Evolutionary conservation across 1,140 invertebrate species (phyloP).

Genomic region (Nasonia vitripennis): DNA sequence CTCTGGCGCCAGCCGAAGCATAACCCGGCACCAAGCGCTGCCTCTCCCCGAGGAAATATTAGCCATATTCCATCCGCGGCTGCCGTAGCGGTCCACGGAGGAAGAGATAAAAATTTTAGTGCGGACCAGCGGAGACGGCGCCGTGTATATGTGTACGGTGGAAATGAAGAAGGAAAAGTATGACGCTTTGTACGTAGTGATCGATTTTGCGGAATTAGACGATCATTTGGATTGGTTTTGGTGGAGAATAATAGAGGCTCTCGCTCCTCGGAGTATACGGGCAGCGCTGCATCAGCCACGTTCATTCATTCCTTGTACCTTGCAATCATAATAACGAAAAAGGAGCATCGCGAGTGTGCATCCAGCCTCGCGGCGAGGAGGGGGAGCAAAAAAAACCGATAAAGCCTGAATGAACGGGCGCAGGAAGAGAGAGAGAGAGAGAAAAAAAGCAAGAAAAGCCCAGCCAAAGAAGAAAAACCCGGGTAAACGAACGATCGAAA

Average conservation of each 20-base stretch:
- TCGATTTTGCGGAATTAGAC: background rate
- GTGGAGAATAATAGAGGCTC: background rate
- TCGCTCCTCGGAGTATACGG: background rate
- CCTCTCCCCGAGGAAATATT: conserved; percentile 36
- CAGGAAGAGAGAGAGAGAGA: background rate
- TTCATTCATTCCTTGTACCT: conserved; percentile 43
- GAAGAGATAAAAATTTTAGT: conserved; percentile 51
- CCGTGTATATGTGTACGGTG: background rate
- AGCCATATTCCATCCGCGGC: conserved; percentile 34
- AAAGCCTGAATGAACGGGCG: conserved; percentile 44
- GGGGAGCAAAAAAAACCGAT: background rate
- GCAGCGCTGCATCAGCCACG: background rate
- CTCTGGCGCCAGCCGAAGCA: conserved; percentile 46
- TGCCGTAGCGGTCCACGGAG: background rate
- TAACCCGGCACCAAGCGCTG: conserved; percentile 36
- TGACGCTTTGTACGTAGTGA: background rate
- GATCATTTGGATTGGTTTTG: background rate
- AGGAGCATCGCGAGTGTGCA: background rate
- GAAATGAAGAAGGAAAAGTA: background rate
- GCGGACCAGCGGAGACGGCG: background rate
- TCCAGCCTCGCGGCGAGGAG: conserved; percentile 4
- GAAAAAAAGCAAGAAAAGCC: background rate
- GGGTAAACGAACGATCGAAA: conserved; percentile 43
- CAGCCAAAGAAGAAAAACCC: conserved; percentile 1
- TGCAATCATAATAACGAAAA: conserved; percentile 39